These are phyloP conservation scores for Pardalotus punctatus DNA, from an alignment of 2,113 vertebrate genomes.

Conservation along the genomic window DNA sequence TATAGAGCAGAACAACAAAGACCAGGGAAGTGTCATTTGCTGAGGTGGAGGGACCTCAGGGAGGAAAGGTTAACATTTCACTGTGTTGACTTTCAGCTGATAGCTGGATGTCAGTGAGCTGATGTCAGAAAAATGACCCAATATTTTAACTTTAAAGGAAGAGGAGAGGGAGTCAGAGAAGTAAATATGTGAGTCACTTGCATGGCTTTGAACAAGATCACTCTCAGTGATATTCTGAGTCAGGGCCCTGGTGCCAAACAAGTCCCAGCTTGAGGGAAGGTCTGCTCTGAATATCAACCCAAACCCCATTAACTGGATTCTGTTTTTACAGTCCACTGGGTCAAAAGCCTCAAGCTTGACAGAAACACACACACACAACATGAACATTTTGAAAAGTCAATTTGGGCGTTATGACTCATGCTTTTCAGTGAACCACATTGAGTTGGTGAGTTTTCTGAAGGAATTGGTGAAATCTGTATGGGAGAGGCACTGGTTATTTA, in stretches of 20 bases:
- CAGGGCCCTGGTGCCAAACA: not conserved
- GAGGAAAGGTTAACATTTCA: not conserved
- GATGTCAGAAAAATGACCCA: conserved; percentile 12
- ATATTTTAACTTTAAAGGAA: conserved; percentile 46
- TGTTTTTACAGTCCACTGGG: not conserved
- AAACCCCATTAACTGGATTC: not conserved
- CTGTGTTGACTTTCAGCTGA: not conserved
- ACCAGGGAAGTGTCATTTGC: rapidly evolving
- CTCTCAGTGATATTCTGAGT: not conserved
- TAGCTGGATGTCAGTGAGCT: conserved; percentile 16
- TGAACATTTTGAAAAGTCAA: not conserved
- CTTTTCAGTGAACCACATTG: not conserved
- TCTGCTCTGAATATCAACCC: not conserved
- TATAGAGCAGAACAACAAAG: not conserved
- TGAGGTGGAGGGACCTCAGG: not conserved
- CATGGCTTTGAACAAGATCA: conserved; percentile 16
- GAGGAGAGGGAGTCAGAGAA: not conserved
- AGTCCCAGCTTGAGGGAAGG: not conserved
- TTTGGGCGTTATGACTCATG: rapidly evolving
- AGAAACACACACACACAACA: rapidly evolving
- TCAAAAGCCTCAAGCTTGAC: not conserved
- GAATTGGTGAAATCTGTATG: not conserved
- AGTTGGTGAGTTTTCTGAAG: not conserved
- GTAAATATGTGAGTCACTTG: conserved; percentile 36
- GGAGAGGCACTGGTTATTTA: not conserved